These are phyloP conservation scores for Avahi laniger DNA, from an alignment of 2,797 vertebrate species.

Conservation along the genomic window DNA sequence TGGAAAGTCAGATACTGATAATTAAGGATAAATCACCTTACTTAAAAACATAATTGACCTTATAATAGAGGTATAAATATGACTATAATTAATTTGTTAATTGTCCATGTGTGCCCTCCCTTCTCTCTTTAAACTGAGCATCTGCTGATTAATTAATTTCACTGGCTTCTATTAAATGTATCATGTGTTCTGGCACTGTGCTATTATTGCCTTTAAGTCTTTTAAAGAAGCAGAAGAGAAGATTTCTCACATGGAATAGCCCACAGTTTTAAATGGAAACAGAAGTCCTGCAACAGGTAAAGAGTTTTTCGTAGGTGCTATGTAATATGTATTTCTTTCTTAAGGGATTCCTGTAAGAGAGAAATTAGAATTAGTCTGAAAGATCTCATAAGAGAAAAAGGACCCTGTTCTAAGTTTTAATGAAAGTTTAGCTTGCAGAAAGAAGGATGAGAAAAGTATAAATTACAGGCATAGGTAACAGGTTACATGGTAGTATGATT, in stretches of 20 bases:
- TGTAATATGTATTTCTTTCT: neutral
- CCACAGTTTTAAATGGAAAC: constrained; percentile 22
- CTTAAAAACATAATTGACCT: constrained; percentile 7
- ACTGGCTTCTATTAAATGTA: neutral
- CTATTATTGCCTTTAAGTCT: neutral
- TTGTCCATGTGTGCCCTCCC: neutral
- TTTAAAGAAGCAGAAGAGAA: neutral
- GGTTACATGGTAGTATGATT: neutral
- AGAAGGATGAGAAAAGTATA: neutral
- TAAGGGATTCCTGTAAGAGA: neutral
- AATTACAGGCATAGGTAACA: neutral
- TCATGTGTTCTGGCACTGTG: neutral
- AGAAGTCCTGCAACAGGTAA: neutral
- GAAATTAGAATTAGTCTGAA: neutral
- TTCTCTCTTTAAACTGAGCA: constrained; percentile 46
- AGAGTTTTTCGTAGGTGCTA: neutral
- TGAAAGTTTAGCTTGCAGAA: neutral
- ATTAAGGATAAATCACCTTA: constrained; percentile 3
- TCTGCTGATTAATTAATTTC: constrained; percentile 48
- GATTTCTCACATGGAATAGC: neutral
- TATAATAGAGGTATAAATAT: constrained; percentile 22
- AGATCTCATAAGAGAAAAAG: neutral
- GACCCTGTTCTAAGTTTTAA: neutral
- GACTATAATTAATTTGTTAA: constrained; percentile 24
- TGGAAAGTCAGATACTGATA: neutral